Evolutionary conservation across 2,888 invertebrate species (phyloP), one percentile per base, ranked within the genome.

Genomic region (Sinohyriopsis cumingii): DNA sequence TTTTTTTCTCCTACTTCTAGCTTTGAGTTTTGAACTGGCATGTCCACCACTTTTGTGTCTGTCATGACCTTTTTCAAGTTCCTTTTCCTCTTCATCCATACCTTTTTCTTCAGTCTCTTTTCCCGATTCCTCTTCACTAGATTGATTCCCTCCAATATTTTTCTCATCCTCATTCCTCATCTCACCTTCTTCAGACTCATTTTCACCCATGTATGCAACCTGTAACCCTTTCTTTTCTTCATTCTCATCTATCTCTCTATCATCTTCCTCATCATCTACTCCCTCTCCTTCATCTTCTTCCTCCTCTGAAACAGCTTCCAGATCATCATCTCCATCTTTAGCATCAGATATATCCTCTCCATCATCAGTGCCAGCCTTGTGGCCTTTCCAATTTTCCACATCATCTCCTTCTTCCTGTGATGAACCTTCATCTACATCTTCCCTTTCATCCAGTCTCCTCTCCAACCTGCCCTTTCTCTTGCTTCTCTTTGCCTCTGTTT

Each of bases 111-210:
- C 73, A 15, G 60, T 72, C 19, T 73, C 76, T 65, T 73, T 68
- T 18, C 71, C 77, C 22, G 24, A 73, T 57, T 78, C 77, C 62
- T 79, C 72, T 25, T 69, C 63, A 63, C 62, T 71, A 22, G 57
- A 56, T 22, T 69, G 65, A 28, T 71, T 63, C 12, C 68, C 70
- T 53, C 59, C 70, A 22, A 63, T 68, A 24, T 60, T 61, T 62
- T 71, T 72, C 7, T 56, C 70, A 28, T 61, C 67, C 20, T 68
- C 65, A 28, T 63, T 63, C n/a, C 65, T 55, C 24, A 65, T 67
- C 18, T 54, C 65, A 65, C 60, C 54, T 19, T 65, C 65, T 28
- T 57, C 25, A 3, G 54, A 24, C n/a, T 57, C 55, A 22, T n/a
- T 54, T 19, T 28, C 61, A 53, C 19, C 22, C 24, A 56, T 61